phyloP scores from a whole-genome alignment of 2,113 vertebrate genomes.

The Herpailurus yagouaroundi region DNA sequence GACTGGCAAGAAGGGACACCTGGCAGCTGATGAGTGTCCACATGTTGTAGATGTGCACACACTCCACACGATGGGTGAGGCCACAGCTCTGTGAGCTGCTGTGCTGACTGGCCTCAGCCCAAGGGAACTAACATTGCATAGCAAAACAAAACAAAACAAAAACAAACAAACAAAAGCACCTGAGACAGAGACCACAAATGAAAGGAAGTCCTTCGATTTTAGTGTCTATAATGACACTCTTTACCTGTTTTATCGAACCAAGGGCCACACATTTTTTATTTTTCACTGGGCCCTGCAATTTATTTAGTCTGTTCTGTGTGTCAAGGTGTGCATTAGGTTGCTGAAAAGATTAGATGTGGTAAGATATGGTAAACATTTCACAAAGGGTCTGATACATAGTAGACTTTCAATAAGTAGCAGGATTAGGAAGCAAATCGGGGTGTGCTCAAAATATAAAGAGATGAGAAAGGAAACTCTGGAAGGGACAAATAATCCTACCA shows the following conservation, averaged over 20 bases:
- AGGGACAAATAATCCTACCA: neutral
- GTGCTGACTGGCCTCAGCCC: rapidly evolving
- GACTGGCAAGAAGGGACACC: neutral
- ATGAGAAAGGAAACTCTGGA: neutral
- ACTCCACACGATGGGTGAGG: rapidly evolving
- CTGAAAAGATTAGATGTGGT: neutral
- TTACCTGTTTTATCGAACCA: neutral
- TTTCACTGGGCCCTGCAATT: neutral
- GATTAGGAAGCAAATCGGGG: neutral
- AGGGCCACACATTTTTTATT: neutral
- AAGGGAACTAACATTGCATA: neutral
- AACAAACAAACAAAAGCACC: neutral
- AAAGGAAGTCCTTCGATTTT: neutral
- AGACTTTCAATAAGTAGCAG: neutral
- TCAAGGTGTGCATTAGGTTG: neutral
- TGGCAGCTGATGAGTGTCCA: rapidly evolving
- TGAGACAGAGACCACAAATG: neutral
- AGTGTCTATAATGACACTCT: neutral
- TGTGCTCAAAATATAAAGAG: neutral
- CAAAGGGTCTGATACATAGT: neutral
- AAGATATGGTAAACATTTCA: neutral
- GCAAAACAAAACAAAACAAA: neutral
- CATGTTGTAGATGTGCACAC: rapidly evolving
- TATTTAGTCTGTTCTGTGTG: neutral
- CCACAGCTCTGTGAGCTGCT: rapidly evolving